Evolutionary conservation across 1,140 invertebrate species (phyloP), one percentile per base, ranked within the genome.

Genomic region (Drosophila kikkawai): DNA sequence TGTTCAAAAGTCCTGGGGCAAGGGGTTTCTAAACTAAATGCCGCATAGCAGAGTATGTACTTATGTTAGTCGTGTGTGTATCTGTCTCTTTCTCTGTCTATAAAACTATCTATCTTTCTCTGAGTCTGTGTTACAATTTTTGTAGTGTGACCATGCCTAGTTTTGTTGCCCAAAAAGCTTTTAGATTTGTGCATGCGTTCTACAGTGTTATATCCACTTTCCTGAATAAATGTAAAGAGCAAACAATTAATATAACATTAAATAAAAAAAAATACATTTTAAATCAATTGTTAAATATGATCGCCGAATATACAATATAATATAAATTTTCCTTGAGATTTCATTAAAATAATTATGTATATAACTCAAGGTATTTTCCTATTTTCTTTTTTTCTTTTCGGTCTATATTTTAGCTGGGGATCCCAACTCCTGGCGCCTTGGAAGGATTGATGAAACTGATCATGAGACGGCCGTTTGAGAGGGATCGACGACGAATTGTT

Each of bases 391-490:
- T n/a, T 69, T 51, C 8, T 42, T 17, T 70, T 75, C 71, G 26
- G 26, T 29, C 26, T 93, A 93, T 29, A 22, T 64, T 57, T 94
- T 95, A 94, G 95, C 95, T 79, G 95, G 95, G 64, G 96, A 97
- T 94, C 95, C 95, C 71, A 96, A 96, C 93, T 96, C 96, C 73
- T 97, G 96, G 96, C 94, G 96, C 79, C 94, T 97, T 75, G 96
- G 96, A 82, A 94, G 96, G 91, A 97, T 97, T 93, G 96, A 96
- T 93, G 96, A 97, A 94, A 95, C 95, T 88, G 96, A 97, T 91
- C 96, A 96, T 84, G 96, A 97, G 93, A 97, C 96, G 84, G 95
- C 96, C 73, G 96, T 97, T 85, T 97, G 95, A 96, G 39, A 63
- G 61, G 61, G 66, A 73, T 47, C 51, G 58, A 51, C 50, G 44